Conservation (phyloP, 2,797 vertebrate genomes). For the Pseudotriccus pelzelni region DNA sequence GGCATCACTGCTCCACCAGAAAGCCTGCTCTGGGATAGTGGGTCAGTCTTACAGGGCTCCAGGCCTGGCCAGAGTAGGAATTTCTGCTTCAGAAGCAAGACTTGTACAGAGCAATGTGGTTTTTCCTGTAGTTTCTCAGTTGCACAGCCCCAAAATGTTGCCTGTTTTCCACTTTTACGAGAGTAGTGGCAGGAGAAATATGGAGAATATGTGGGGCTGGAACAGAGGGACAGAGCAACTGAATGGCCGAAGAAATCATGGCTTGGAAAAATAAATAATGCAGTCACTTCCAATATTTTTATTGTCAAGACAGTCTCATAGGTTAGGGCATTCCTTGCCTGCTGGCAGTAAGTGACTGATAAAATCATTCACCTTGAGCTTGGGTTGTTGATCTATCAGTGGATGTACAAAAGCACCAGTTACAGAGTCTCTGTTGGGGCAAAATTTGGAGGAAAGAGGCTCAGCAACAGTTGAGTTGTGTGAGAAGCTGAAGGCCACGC, state of each 20-base stretch:
- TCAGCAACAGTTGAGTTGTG: background rate
- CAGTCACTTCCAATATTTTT: background rate
- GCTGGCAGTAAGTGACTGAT: background rate
- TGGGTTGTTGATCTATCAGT: background rate
- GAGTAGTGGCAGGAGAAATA: background rate
- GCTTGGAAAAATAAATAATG: slow-evolving; percentile 2
- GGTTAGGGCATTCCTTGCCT: background rate
- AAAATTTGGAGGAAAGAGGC: background rate
- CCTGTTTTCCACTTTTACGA: background rate
- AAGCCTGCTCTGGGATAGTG: background rate
- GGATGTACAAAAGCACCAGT: background rate
- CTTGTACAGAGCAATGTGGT: slow-evolving; percentile 12
- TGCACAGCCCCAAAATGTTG: background rate
- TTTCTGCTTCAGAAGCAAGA: background rate
- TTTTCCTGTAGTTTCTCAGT: slow-evolving; percentile 33
- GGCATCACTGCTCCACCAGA: background rate
- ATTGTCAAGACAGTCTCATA: background rate
- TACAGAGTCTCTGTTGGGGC: background rate
- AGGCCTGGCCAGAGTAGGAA: background rate
- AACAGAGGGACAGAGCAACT: background rate
- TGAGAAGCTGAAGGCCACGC: background rate
- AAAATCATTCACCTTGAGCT: background rate
- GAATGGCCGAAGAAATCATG: background rate
- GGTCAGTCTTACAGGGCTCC: background rate
- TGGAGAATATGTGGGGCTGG: background rate